A percentile compares a stretch with the other conserved stretches of the same genome.
Conservation (phyloP, 2,888 invertebrate species). For the Drosophila suboccidentalis region DNA sequence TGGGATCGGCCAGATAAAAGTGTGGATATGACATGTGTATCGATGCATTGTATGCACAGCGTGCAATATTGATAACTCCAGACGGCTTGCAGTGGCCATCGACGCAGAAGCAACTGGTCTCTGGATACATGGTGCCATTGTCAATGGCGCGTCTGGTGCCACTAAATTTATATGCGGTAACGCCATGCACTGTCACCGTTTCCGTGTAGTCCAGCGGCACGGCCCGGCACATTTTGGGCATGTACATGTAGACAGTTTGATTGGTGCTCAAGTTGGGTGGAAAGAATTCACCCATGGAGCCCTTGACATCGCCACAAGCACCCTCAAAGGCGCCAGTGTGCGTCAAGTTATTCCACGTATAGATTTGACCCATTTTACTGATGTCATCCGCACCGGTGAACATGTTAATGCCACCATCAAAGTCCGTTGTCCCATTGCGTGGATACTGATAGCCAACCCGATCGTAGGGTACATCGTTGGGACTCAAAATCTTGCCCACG, state of each 20-base stretch:
- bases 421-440: conserved; percentile 91
- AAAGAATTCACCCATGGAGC: conserved; percentile 93
- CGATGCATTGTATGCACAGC: conserved; percentile 92
- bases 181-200: conserved; percentile 87
- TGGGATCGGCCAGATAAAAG: conserved; percentile 91
- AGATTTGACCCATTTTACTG: conserved; percentile 89
- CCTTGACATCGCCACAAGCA: conserved; percentile 88
- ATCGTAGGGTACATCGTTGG: conserved; percentile 88
- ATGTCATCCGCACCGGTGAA: conserved; percentile 89
- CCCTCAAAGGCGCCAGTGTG: conserved; percentile 86
- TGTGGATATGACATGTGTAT: conserved; percentile 94
- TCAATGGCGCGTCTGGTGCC: conserved; percentile 89
- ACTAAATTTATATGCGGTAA: conserved; percentile 89
- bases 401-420: conserved; percentile 92
- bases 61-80: conserved; percentile 90
- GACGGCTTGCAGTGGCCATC: conserved; percentile 89
- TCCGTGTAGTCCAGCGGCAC: conserved; percentile 88
- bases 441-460: conserved; percentile 94
- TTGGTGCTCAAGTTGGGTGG: conserved; percentile 88
- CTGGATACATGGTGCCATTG: conserved; percentile 88
- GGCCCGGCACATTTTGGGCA: conserved; percentile 91
- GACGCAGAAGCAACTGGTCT: conserved; percentile 90
- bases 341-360: conserved; percentile 90
- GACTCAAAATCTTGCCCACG: conserved; percentile 87
- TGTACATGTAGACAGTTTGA: conserved; percentile 88